A percentile compares a stretch with the other conserved stretches of the same genome.
Conservation (phyloP, 1,140 invertebrate genomes). For the Sycobia sp. region DNA sequence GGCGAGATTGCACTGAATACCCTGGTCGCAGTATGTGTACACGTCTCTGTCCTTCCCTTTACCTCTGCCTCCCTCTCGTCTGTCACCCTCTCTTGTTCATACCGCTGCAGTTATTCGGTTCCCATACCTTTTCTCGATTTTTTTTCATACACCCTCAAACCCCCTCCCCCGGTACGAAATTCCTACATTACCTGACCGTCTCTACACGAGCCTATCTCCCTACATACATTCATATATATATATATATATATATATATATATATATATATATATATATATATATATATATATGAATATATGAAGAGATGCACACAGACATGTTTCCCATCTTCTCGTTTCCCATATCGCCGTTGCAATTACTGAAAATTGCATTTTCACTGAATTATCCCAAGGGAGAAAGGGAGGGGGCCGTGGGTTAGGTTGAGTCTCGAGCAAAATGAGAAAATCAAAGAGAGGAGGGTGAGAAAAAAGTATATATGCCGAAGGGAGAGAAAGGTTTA, state of each 20-base stretch:
- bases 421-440: too few relatives aligned
- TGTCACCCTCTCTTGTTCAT: too few relatives aligned
- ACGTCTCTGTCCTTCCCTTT: conserved; percentile 5
- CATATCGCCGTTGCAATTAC: conserved; percentile 48
- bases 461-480: too few relatives aligned
- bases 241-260: neutral
- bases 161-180: neutral
- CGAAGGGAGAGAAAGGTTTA: too few relatives aligned
- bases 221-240: neutral
- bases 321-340: conserved; percentile 22
- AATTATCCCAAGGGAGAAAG: conserved; percentile 47
- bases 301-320: neutral
- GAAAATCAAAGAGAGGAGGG: too few relatives aligned
- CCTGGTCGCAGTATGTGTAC: conserved; percentile 16
- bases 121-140: too few relatives aligned
- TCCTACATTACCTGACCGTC: conserved; percentile 5
- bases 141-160: too few relatives aligned
- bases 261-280: neutral
- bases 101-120: too few relatives aligned
- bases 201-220: neutral
- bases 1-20: neutral
- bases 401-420: neutral
- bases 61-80: neutral
- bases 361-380: conserved; percentile 52
- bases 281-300: too few relatives aligned